Evolutionary conservation across 2,888 invertebrate genomes (phyloP).

Genomic region (Dioctria rufipes): DNA sequence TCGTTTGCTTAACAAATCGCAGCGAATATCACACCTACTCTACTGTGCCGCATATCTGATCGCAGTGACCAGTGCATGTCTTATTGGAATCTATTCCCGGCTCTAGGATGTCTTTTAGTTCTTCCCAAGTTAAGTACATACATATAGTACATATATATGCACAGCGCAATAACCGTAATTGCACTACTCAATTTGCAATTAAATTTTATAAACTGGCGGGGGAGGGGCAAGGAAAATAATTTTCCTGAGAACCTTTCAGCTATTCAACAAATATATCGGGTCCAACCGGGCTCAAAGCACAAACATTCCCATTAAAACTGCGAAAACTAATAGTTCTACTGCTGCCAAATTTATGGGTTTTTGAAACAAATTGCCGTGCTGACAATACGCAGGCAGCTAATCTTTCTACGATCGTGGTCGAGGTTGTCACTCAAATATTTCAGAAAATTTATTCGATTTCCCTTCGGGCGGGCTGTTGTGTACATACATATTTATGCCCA

Average conservation of each 20-base stretch:
- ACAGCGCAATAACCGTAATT: too few relatives aligned
- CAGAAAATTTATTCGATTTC: slow-evolving; percentile 18
- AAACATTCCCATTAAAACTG: too few relatives aligned
- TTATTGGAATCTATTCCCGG: not conserved
- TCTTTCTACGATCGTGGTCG: slow-evolving; percentile 24
- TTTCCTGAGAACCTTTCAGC: not conserved
- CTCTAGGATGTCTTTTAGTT: not conserved
- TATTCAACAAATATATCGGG: too few relatives aligned
- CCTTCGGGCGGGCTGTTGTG: too few relatives aligned
- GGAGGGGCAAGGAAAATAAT: too few relatives aligned
- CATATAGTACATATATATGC: too few relatives aligned
- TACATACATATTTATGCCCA: too few relatives aligned
- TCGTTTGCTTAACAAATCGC: slow-evolving; percentile 14
- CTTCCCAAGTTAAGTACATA: not conserved
- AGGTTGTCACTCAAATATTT: slow-evolving; percentile 32
- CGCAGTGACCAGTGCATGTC: not conserved
- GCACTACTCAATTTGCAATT: too few relatives aligned
- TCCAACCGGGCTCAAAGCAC: not conserved
- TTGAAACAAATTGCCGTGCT: not conserved
- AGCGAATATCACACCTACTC: slow-evolving; percentile 26
- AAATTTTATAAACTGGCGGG: too few relatives aligned
- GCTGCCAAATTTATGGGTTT: slow-evolving; percentile 3
- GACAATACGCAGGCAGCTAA: slow-evolving; percentile 5
- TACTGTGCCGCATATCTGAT: not conserved
- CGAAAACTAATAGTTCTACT: too few relatives aligned